These are phyloP conservation scores for Sparidentex hasta DNA, from an alignment of 2,797 vertebrate genomes.

Conservation along the genomic window DNA sequence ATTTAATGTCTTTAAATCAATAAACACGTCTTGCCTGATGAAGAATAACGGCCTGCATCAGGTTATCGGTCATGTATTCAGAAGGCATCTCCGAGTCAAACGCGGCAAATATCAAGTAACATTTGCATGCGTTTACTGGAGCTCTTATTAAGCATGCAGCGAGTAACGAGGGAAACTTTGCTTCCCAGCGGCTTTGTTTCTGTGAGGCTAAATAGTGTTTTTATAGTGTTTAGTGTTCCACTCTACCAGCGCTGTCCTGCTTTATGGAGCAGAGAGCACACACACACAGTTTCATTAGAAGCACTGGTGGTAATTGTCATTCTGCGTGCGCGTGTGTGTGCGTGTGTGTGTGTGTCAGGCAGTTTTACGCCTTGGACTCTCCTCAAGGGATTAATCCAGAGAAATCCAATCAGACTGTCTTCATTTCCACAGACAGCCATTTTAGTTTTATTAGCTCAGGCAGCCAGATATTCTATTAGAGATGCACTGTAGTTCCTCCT, in stretches of 20 bases:
- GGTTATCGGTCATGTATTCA: neutral
- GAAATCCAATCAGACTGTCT: conserved; percentile 82
- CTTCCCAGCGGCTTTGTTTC: conserved; percentile 64
- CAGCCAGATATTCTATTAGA: conserved; percentile 75
- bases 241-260: conserved; percentile 66
- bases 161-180: conserved; percentile 55
- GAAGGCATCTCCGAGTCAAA: conserved; percentile 14
- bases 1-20: too few species aligned
- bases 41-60: neutral
- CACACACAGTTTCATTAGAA: conserved; percentile 72
- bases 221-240: conserved; percentile 77
- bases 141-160: conserved; percentile 53
- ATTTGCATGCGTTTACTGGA: conserved; percentile 28
- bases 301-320: conserved; percentile 65
- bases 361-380: conserved; percentile 54
- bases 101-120: conserved; percentile 19
- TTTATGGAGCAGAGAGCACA: conserved; percentile 78
- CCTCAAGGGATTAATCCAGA: conserved; percentile 77
- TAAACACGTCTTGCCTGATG: neutral
- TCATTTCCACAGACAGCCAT: conserved; percentile 83
- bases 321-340: conserved; percentile 37
- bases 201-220: conserved; percentile 68
- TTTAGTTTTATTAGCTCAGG: conserved; percentile 79
- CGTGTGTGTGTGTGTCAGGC: conserved; percentile 50
- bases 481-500: conserved; percentile 51